Evolutionary conservation across 2,113 vertebrate species (phyloP), one percentile per base, ranked within the genome.

Genomic region (Carollia perspicillata): DNA sequence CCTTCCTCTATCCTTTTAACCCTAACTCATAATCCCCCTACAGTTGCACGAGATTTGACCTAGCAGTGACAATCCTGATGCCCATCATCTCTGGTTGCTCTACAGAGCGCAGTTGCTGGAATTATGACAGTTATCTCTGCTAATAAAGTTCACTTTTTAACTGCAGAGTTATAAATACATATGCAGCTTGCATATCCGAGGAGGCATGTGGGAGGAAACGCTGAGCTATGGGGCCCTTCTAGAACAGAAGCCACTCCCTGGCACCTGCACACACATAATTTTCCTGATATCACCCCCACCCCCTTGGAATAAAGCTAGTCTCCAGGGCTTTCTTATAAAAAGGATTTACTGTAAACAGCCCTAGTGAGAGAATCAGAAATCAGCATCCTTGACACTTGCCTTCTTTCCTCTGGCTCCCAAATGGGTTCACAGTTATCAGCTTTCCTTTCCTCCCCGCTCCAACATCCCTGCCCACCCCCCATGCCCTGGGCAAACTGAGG

Each of bases 81-180:
- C 71, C 53, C 85, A 8, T 37, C 11, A 35, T 90, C 86, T 90
- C 78, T 90, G 79, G 49, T 42, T 96, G 89, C 74, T 87, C 85
- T 90, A 42, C 26, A 75, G 74, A 95, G 55, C 44, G 44, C 79
- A 89, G 53, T 51, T 60, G 16, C 75, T 79, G 86, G 89, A 55
- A 95, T 94, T 86, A 95, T 93, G 93, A 93, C 93, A 97, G 96
- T 87, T 93, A 90, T 93, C 81, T 94, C 74, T 97, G 93, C 88
- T 97, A 97, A 96, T 97, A 95, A 96, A 96, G 89, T 89, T 95
- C 95, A 65, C 78, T 88, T 95, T 96, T 93, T 87, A 72, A 42
- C 85, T 71, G 89, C 91, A 89, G 93, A 96, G 94, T 98, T 97
- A 98, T 97, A 98, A 98, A 98, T 97, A 97, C 58, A 95, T 80